These are phyloP conservation scores for Stenodema calcarata DNA, from an alignment of 2,888 invertebrate genomes.

Conservation along the genomic window DNA sequence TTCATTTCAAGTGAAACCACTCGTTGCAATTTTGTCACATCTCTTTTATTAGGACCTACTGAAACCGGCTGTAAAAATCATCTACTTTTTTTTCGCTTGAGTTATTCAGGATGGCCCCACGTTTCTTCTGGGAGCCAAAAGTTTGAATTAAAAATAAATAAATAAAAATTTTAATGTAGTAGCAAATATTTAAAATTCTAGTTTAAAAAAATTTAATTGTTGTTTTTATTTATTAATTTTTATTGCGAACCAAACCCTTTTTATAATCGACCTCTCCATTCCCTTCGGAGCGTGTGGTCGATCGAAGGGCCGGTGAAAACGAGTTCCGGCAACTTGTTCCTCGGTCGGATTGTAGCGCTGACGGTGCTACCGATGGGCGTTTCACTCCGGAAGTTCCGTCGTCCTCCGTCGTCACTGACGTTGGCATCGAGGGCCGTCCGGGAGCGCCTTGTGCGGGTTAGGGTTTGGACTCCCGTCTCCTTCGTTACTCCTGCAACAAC, in stretches of 20 bases:
- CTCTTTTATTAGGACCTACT: too few species aligned
- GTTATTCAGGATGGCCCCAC: too few species aligned
- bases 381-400: neutral
- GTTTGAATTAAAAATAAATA: too few species aligned
- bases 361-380: neutral
- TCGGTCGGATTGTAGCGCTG: neutral
- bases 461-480: neutral
- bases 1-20: too few species aligned
- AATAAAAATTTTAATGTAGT: too few species aligned
- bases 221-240: too few species aligned
- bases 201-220: too few species aligned
- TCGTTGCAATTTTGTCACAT: too few species aligned
- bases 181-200: too few species aligned
- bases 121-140: too few species aligned
- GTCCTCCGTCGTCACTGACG: neutral
- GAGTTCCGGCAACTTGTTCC: slow-evolving; percentile 16
- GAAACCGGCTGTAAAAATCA: too few species aligned
- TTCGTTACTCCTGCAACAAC: neutral
- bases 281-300: slow-evolving; percentile 18
- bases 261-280: slow-evolving; percentile 13
- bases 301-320: slow-evolving; percentile 38
- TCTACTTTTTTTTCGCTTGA: too few species aligned
- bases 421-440: neutral
- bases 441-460: neutral
- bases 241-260: neutral